phyloP scores from a whole-genome alignment of 2,888 invertebrate species.

The Drosophila crucigera region DNA sequence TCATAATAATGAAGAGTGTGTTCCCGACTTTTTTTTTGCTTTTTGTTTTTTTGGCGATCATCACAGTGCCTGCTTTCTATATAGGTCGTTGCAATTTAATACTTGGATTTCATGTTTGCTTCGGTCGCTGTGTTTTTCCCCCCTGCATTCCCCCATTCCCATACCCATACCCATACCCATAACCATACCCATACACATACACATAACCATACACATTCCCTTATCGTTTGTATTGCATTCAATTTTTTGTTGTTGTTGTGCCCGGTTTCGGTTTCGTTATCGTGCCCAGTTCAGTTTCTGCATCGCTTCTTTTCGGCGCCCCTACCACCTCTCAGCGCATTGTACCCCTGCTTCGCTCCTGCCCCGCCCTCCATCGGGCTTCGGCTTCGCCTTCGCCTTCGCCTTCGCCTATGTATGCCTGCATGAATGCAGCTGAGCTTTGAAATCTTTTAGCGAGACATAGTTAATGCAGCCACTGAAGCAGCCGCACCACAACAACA shows the following conservation, averaged over 20 bases:
- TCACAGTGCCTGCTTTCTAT: conserved; percentile 67
- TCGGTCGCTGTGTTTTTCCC: conserved; percentile 6
- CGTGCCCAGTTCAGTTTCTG: conserved; percentile 61
- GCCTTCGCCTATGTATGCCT: conserved; percentile 2
- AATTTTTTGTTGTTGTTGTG: conserved; percentile 14
- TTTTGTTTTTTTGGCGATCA: conserved; percentile 5
- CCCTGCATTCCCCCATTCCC: not conserved
- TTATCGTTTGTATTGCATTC: conserved; percentile 33
- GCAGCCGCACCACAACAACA: conserved; percentile 8
- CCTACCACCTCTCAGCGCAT: not conserved
- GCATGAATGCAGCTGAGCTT: conserved; percentile 38
- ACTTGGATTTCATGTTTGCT: conserved; percentile 63
- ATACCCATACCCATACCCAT: too few relatives aligned
- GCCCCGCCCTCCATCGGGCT: not conserved
- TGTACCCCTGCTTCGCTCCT: not conserved
- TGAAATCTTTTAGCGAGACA: conserved; percentile 53
- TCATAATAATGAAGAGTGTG: conserved; percentile 22
- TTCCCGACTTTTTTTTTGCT: not conserved
- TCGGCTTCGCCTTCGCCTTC: not conserved
- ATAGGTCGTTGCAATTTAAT: conserved; percentile 85
- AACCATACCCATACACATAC: not conserved
- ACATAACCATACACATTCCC: not conserved
- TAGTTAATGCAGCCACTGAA: conserved; percentile 38
- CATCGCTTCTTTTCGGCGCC: conserved; percentile 52
- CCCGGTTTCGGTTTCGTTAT: conserved; percentile 66